Evolutionary conservation across 1,140 invertebrate genomes (phyloP).

Genomic region (Araneus ventricosus): DNA sequence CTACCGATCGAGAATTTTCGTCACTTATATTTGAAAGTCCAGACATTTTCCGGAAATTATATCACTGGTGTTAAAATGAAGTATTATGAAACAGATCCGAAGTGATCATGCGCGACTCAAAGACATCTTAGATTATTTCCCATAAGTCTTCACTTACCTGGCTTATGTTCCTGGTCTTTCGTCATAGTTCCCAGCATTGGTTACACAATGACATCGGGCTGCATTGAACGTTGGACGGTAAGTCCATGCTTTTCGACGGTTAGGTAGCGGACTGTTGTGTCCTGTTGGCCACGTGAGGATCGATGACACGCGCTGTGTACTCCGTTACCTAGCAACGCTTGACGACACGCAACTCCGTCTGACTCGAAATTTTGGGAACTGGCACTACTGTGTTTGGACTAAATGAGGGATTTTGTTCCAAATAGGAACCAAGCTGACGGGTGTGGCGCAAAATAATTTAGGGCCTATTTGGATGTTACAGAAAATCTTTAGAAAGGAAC

Average conservation of each 20-base stretch:
- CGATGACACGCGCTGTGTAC: conserved; percentile 50
- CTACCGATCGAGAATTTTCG: not conserved
- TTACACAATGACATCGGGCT: not conserved
- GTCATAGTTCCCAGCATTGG: conserved; percentile 3
- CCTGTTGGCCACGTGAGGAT: conserved; percentile 32
- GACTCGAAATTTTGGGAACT: not conserved
- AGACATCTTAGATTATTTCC: not conserved
- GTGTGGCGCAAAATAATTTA: not conserved
- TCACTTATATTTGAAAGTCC: not conserved
- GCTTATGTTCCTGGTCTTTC: not conserved
- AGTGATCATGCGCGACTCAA: conserved; percentile 1
- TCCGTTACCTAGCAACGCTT: conserved; percentile 47
- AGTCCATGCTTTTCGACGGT: not conserved
- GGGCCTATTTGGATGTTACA: not conserved
- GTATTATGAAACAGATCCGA: not conserved
- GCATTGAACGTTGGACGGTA: not conserved
- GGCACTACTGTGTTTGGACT: not conserved
- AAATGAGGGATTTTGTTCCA: not conserved
- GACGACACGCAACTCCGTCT: conserved; percentile 1
- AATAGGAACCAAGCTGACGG: not conserved
- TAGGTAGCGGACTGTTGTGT: conserved; percentile 4
- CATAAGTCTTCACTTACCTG: not conserved
- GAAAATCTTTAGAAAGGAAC: not conserved
- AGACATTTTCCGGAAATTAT: not conserved
- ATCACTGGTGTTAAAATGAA: not conserved